phyloP scores from a whole-genome alignment of 53 echinoderm and acorn worm genomes.

The Crossaster papposus region DNA sequence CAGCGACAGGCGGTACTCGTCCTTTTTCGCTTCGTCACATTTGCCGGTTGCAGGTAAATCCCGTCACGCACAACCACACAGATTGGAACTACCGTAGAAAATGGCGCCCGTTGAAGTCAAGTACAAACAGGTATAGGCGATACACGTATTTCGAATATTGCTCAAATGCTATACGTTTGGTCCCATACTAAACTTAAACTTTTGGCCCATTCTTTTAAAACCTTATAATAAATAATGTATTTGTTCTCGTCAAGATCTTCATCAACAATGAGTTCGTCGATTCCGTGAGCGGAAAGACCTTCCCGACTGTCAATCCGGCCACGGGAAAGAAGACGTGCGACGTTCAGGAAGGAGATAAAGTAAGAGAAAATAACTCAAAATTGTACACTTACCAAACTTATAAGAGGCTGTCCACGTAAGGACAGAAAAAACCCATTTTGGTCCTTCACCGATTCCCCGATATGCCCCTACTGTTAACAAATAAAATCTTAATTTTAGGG shows the following conservation, averaged over 20 bases:
- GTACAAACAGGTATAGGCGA: background rate
- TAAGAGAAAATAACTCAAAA: background rate
- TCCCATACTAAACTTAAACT: too few species aligned
- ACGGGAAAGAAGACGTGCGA: slow-evolving; percentile 44
- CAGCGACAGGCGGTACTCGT: background rate
- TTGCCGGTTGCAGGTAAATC: background rate
- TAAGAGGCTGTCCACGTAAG: too few species aligned
- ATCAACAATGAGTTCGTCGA: slow-evolving; percentile 73
- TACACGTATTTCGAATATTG: background rate
- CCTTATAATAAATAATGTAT: too few species aligned
- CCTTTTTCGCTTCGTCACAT: background rate
- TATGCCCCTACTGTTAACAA: too few species aligned
- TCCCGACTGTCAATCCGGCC: slow-evolving; percentile 57
- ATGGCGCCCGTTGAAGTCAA: slow-evolving; percentile 1
- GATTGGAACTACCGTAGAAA: background rate
- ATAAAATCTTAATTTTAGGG: too few species aligned
- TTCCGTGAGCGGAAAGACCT: slow-evolving; percentile 64
- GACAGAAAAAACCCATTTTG: too few species aligned
- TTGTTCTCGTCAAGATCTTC: slow-evolving; percentile 40
- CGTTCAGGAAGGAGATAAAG: slow-evolving; percentile 69
- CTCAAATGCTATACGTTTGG: background rate
- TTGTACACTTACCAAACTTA: too few species aligned
- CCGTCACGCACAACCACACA: background rate
- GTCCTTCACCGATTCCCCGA: too few species aligned
- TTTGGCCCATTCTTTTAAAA: too few species aligned